Conservation (phyloP, 2,888 invertebrate species). For the Cerastis leucographa region DNA sequence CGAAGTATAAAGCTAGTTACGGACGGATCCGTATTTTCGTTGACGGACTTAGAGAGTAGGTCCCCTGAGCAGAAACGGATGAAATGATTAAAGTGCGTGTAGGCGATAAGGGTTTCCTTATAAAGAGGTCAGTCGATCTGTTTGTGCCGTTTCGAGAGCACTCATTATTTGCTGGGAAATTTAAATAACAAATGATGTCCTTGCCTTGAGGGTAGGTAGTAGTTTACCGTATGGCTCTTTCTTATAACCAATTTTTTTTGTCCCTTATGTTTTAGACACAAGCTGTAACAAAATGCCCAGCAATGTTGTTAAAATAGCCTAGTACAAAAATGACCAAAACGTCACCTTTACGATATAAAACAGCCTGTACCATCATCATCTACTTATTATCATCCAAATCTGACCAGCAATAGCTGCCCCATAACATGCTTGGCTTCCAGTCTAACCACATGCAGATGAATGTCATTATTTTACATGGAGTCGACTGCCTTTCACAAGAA, state of each 20-base stretch:
- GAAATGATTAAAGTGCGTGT: constrained; percentile 43
- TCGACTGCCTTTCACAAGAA: neutral
- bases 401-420: neutral
- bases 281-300: too few species aligned
- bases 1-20: too few species aligned
- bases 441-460: neutral
- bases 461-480: neutral
- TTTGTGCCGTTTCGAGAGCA: constrained; percentile 10
- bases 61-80: constrained; percentile 35
- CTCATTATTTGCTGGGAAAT: neutral
- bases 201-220: too few species aligned
- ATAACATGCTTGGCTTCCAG: neutral
- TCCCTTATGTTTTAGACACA: too few species aligned
- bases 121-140: constrained; percentile 36
- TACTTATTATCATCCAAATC: neutral
- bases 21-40: too few species aligned
- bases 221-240: neutral
- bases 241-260: too few species aligned
- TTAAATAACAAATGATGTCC: neutral
- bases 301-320: neutral
- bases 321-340: neutral
- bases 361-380: neutral
- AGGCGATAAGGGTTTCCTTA: constrained; percentile 51
- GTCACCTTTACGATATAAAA: neutral
- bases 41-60: too few species aligned